Conservation (phyloP, 2,113 vertebrate species). For the Oreochromis tanganicae region DNA sequence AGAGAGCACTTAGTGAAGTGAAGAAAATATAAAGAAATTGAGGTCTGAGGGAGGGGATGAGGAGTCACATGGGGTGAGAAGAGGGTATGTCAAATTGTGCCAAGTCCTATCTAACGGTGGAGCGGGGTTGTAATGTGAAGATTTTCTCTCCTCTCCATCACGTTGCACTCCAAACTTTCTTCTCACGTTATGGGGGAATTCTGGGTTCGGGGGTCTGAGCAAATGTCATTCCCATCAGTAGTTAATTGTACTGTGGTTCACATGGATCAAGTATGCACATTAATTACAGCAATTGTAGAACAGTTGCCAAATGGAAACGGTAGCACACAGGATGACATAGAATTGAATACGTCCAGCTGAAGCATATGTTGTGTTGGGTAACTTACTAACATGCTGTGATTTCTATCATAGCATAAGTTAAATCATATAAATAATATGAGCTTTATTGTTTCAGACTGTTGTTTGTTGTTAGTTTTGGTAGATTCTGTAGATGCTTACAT, state of each 20-base stretch:
- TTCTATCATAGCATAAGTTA: slow-evolving; percentile 26
- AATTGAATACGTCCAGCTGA: slow-evolving; percentile 5
- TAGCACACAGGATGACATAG: slow-evolving; percentile 36
- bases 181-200: slow-evolving; percentile 27
- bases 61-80: slow-evolving; percentile 24
- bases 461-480: slow-evolving; percentile 47
- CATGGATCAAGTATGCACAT: slow-evolving; percentile 32
- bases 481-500: slow-evolving; percentile 25
- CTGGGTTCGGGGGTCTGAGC: background rate
- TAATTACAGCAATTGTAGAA: slow-evolving; percentile 27
- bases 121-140: slow-evolving; percentile 35
- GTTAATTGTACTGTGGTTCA: slow-evolving; percentile 15
- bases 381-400: slow-evolving; percentile 34
- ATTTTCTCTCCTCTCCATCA: slow-evolving; percentile 23
- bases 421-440: slow-evolving; percentile 17
- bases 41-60: slow-evolving; percentile 19
- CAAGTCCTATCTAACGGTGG: slow-evolving; percentile 55
- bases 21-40: slow-evolving; percentile 14
- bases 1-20: slow-evolving; percentile 1
- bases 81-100: slow-evolving; percentile 57
- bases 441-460: slow-evolving; percentile 39
- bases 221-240: slow-evolving; percentile 22
- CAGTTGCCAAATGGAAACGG: slow-evolving; percentile 60
- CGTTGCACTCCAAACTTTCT: slow-evolving; percentile 23
- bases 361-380: slow-evolving; percentile 31